These are phyloP conservation scores for Mechanitis mazaeus DNA, from an alignment of 2,888 invertebrate genomes.

Conservation along the genomic window DNA sequence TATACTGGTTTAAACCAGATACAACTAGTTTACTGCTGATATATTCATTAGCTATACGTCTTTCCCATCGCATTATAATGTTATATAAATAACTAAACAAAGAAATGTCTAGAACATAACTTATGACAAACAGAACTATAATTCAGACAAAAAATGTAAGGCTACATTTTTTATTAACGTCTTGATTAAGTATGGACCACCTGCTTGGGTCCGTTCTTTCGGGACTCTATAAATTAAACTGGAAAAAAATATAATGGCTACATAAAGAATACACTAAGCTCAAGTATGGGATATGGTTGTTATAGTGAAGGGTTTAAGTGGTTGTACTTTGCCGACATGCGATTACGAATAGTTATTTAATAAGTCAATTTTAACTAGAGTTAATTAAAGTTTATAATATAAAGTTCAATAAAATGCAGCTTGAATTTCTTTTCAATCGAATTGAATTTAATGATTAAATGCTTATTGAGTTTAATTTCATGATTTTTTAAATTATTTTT, in stretches of 20 bases:
- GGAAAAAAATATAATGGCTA: constrained; percentile 63
- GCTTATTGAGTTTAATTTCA: too few relatives aligned
- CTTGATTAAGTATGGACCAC: constrained; percentile 77
- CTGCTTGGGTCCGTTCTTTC: constrained; percentile 60
- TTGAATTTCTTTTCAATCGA: too few relatives aligned
- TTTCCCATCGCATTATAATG: constrained; percentile 69
- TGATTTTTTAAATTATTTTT: background rate
- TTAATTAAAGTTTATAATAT: too few relatives aligned
- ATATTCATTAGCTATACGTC: constrained; percentile 70
- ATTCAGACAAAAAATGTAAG: constrained; percentile 67
- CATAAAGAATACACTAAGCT: constrained; percentile 68
- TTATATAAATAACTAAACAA: constrained; percentile 68
- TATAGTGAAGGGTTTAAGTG: constrained; percentile 47
- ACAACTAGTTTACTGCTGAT: constrained; percentile 62
- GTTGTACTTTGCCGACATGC: constrained; percentile 44
- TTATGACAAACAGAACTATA: constrained; percentile 62
- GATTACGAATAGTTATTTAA: background rate
- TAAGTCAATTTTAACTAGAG: background rate
- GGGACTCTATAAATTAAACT: constrained; percentile 66
- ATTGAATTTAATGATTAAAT: too few relatives aligned
- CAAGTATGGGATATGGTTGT: constrained; percentile 54
- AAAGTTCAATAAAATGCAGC: too few relatives aligned
- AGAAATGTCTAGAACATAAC: constrained; percentile 56
- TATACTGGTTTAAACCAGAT: constrained; percentile 50
- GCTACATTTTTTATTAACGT: constrained; percentile 67